Evolutionary conservation across 1,140 invertebrate species (phyloP).

Genomic region (Leptinotarsa defecta): DNA sequence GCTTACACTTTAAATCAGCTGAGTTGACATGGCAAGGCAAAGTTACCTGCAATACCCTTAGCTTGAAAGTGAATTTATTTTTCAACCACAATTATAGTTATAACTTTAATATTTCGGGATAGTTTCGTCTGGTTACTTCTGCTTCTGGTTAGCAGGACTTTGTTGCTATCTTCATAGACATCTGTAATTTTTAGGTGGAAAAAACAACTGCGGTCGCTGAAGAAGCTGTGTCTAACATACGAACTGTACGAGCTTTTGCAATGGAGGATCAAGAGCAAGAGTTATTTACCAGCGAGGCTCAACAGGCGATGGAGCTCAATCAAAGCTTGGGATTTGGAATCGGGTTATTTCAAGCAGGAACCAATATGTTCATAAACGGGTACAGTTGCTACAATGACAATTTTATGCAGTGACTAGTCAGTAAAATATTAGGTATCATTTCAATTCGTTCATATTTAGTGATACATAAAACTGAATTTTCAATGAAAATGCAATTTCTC

Average conservation of each 20-base stretch:
- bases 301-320: conserved; percentile 72
- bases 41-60: too few species aligned
- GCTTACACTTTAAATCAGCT: too few species aligned
- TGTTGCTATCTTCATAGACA: too few species aligned
- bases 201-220: conserved; percentile 86
- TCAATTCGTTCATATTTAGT: too few species aligned
- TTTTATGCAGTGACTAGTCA: background rate
- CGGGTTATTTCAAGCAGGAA: conserved; percentile 84
- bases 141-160: too few species aligned
- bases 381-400: conserved; percentile 38
- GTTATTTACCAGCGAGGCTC: conserved; percentile 76
- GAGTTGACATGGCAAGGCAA: too few species aligned
- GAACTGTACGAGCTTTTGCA: conserved; percentile 90
- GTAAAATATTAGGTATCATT: conserved; percentile 5
- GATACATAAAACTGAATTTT: too few species aligned
- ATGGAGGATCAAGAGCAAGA: conserved; percentile 84
- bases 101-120: too few species aligned
- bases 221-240: conserved; percentile 90
- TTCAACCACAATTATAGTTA: too few species aligned
- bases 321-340: conserved; percentile 87
- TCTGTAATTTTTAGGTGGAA: conserved; percentile 65
- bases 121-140: too few species aligned
- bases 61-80: too few species aligned
- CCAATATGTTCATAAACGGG: conserved; percentile 82
- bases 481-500: too few species aligned